Conservation (phyloP, 2,797 vertebrate genomes). For the Erethizon dorsatum region DNA sequence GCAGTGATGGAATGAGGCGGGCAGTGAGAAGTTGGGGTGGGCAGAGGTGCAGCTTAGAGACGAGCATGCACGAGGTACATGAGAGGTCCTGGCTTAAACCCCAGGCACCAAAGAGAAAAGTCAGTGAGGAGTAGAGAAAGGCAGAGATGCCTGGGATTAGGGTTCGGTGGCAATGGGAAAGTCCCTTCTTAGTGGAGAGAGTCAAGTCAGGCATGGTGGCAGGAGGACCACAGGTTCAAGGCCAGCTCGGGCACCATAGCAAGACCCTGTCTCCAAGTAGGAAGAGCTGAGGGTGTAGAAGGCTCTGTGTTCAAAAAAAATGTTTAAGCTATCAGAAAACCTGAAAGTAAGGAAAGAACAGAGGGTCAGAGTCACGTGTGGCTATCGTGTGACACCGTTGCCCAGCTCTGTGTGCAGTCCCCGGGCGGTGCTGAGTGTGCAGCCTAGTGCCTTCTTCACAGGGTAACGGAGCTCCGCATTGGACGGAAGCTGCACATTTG, state of each 20-base stretch:
- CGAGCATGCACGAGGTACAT: background rate
- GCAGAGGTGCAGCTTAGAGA: too few species aligned
- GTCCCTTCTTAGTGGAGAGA: background rate
- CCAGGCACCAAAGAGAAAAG: background rate
- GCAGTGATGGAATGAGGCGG: background rate
- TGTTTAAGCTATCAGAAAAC: background rate
- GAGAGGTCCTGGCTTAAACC: too few species aligned
- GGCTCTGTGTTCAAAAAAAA: background rate
- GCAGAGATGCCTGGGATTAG: background rate
- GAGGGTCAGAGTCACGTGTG: background rate
- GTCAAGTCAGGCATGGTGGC: background rate
- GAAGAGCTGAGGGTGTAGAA: background rate
- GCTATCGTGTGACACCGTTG: background rate
- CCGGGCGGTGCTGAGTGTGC: background rate
- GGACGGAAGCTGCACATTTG: background rate
- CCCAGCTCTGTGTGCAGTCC: rapidly evolving
- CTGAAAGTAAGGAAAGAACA: slow-evolving; percentile 18
- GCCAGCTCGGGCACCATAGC: background rate
- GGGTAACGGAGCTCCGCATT: background rate
- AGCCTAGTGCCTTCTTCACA: background rate
- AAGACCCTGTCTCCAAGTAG: background rate
- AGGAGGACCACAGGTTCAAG: background rate
- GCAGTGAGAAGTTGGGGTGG: too few species aligned
- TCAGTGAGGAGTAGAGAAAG: rapidly evolving
- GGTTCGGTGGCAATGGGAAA: background rate